Evolutionary conservation across 2,888 invertebrate species (phyloP).

Genomic region (Sepiola atlantica): DNA sequence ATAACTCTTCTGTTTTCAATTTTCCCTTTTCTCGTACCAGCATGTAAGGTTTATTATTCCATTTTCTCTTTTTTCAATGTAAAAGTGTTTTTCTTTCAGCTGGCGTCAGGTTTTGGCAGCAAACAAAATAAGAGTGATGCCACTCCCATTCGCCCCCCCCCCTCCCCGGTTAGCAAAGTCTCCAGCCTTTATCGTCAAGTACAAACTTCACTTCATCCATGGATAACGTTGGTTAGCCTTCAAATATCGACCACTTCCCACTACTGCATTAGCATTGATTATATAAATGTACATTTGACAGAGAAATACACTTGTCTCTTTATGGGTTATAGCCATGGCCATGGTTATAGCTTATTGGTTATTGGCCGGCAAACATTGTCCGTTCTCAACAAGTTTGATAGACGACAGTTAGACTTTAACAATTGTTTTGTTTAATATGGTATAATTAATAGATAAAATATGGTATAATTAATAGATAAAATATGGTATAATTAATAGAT

Average conservation of each 20-base stretch:
- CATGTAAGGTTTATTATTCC: no score
- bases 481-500: no score
- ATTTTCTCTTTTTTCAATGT: no score
- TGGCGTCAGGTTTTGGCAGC: neutral
- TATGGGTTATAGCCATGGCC: neutral
- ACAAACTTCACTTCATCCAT: neutral
- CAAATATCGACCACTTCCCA: no score
- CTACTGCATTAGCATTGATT: no score
- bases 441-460: no score
- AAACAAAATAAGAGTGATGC: neutral
- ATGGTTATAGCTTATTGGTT: no score
- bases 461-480: no score
- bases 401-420: neutral
- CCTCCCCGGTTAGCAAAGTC: neutral
- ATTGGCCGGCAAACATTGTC: neutral
- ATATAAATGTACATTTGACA: neutral
- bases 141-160: no score
- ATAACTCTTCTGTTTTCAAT: no score
- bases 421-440: no score
- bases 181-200: neutral
- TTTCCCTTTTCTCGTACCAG: no score
- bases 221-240: neutral
- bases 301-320: neutral
- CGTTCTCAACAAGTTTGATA: neutral
- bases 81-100: neutral